Percentiles rank a stretch among this genome's conserved stretches.
These are phyloP conservation scores for Barypeithes pellucidus DNA, from an alignment of 2,888 invertebrate genomes.

Conservation along the genomic window DNA sequence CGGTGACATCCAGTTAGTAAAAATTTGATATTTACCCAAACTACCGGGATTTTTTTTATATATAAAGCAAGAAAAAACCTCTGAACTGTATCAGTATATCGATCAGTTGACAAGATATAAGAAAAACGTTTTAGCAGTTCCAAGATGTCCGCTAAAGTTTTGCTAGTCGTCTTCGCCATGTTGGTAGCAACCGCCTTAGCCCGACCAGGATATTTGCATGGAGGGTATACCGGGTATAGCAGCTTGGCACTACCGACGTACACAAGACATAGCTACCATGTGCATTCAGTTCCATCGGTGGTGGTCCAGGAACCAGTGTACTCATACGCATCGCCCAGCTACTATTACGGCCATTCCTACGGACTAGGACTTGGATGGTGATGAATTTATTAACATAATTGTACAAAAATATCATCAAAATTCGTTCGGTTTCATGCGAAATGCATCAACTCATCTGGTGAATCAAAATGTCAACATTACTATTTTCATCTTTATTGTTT, in stretches of 20 bases:
- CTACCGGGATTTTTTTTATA: background rate
- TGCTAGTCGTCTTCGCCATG: slow-evolving; percentile 1
- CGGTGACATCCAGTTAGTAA: background rate
- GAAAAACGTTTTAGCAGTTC: background rate
- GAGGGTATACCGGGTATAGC: too few relatives aligned
- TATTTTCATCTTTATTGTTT: too few relatives aligned
- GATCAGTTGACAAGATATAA: background rate
- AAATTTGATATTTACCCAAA: slow-evolving; percentile 11
- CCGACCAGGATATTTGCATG: background rate
- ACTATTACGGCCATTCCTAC: background rate
- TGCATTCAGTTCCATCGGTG: background rate
- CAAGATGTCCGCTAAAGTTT: background rate
- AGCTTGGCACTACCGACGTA: background rate
- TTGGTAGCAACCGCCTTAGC: background rate
- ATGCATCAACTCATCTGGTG: too few relatives aligned
- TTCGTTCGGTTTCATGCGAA: too few relatives aligned
- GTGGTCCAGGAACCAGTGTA: background rate
- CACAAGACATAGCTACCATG: background rate
- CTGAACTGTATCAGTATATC: background rate
- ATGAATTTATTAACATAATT: too few relatives aligned
- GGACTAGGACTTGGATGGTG: background rate
- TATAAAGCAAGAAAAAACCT: background rate
- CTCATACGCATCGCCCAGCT: background rate
- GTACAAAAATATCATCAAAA: too few relatives aligned
- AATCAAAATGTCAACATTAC: too few relatives aligned